Conservation (phyloP, 2,113 vertebrate species). For the Romanogobio albipinnatus region DNA sequence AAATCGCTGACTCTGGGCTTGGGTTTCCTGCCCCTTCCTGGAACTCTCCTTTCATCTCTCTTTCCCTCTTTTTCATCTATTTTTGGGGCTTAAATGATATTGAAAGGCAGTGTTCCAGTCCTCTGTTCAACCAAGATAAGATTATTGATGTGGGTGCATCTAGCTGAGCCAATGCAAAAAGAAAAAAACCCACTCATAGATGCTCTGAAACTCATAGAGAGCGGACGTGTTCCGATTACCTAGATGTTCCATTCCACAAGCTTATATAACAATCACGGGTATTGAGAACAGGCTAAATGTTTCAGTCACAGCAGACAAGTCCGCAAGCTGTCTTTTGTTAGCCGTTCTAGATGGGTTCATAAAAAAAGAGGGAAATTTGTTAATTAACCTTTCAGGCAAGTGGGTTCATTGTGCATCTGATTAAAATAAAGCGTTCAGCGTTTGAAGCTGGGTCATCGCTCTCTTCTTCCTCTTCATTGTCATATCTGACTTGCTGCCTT, state of each 20-base stretch:
- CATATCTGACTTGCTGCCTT: conserved; percentile 22
- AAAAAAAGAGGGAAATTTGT: conserved; percentile 19
- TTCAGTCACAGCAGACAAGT: conserved; percentile 16
- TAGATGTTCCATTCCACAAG: background rate
- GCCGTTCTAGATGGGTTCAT: background rate
- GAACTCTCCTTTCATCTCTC: conserved; percentile 53
- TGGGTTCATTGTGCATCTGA: conserved; percentile 26
- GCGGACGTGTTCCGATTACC: background rate
- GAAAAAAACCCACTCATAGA: background rate
- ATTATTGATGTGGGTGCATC: conserved; percentile 40
- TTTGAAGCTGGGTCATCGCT: conserved; percentile 25
- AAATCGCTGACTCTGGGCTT: conserved; percentile 57
- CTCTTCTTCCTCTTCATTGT: conserved; percentile 34
- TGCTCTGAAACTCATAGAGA: background rate
- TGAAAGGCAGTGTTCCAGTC: conserved; percentile 46
- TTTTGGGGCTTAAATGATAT: conserved; percentile 43
- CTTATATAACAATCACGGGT: conserved; percentile 1
- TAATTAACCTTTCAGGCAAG: conserved; percentile 38
- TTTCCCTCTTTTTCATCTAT: conserved; percentile 54
- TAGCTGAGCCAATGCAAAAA: background rate
- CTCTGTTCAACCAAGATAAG: conserved; percentile 43
- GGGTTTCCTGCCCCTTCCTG: conserved; percentile 56
- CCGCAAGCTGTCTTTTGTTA: conserved; percentile 30
- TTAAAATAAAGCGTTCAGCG: background rate
- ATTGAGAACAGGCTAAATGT: conserved; percentile 20